phyloP scores from a whole-genome alignment of 2,113 vertebrate genomes.

The Diglossa brunneiventris region DNA sequence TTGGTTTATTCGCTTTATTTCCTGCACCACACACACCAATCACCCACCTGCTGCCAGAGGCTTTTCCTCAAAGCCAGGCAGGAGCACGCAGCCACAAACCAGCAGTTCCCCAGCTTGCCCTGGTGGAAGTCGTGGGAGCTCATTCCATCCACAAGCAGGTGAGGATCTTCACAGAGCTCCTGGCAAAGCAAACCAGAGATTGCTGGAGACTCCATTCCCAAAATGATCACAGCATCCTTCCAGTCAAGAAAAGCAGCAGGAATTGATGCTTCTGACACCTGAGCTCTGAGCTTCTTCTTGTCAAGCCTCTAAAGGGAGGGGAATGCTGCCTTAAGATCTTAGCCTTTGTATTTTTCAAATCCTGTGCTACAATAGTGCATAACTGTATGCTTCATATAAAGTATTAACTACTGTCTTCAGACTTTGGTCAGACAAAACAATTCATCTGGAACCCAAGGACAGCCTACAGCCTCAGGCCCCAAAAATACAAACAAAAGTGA shows the following conservation, averaged over 20 bases:
- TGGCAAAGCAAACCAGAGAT: constrained; percentile 49
- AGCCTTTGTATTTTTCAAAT: neutral
- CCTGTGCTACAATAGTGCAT: neutral
- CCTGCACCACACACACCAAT: neutral
- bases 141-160: constrained; percentile 86
- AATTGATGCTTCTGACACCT: neutral
- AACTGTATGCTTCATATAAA: neutral
- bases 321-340: neutral
- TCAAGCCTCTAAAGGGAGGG: neutral
- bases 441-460: neutral
- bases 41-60: constrained; percentile 85
- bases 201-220: neutral
- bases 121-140: constrained; percentile 90
- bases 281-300: neutral
- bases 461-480: neutral
- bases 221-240: neutral
- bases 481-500: neutral
- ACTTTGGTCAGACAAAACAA: neutral
- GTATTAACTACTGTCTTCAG: neutral
- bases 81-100: constrained; percentile 90
- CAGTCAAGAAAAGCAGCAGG: neutral
- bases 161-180: constrained; percentile 84
- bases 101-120: constrained; percentile 88
- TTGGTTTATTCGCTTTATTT: neutral
- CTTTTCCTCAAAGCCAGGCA: constrained; percentile 83